These are phyloP conservation scores for Epinotia bilunana DNA, from an alignment of 2,888 invertebrate species.

Conservation along the genomic window DNA sequence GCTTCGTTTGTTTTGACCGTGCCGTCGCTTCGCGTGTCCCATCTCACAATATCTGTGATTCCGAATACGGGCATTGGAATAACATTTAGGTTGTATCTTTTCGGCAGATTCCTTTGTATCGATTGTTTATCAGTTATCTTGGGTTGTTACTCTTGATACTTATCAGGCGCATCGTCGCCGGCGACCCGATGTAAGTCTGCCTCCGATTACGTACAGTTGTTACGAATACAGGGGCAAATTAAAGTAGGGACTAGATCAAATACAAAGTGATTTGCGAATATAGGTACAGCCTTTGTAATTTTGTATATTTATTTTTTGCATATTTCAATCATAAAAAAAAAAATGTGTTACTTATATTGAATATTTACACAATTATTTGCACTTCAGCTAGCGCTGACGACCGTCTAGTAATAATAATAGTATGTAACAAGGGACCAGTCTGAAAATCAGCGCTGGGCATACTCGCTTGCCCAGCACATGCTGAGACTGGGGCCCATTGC, in stretches of 20 bases:
- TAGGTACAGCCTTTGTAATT: too few species aligned
- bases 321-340: too few species aligned
- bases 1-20: slow-evolving; percentile 16
- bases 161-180: neutral
- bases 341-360: too few species aligned
- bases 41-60: slow-evolving; percentile 18
- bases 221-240: neutral
- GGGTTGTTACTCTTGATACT: neutral
- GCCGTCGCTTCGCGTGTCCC: neutral
- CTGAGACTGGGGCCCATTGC: too few species aligned
- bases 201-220: neutral
- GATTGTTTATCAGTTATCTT: slow-evolving; percentile 14
- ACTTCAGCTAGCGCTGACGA: too few species aligned
- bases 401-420: too few species aligned
- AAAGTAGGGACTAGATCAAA: neutral
- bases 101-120: slow-evolving; percentile 18
- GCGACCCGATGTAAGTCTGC: neutral
- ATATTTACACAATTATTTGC: too few species aligned
- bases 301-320: too few species aligned
- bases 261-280: neutral
- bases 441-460: too few species aligned
- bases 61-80: slow-evolving; percentile 1
- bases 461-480: too few species aligned
- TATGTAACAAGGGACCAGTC: too few species aligned
- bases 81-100: neutral